Base-by-base conservation (phyloP, 2,888 invertebrate genomes). In the Pecten maximus region DNA sequence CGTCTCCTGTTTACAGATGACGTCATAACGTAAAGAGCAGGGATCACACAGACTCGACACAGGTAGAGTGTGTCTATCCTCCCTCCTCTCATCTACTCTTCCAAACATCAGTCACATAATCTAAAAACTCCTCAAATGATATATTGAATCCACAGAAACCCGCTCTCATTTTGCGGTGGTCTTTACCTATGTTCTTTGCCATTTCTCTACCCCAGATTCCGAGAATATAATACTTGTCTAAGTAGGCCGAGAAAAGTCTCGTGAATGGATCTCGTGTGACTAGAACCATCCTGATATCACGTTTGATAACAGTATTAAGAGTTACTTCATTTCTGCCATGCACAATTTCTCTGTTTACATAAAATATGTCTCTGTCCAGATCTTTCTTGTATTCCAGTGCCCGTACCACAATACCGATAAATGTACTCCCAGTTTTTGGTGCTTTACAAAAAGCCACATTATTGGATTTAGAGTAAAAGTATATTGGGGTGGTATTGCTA, bases 11-110 rank as follows among this genome's bases (percentile, higher is more conserved):
- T 74, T 74, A 74, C 74, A 74, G 4, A 74, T 74, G 74, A 74
- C 74, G 74, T 74, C 74, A 74, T 74, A 74, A 2, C 74, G 74
- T 35, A 74, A 28, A 10, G 28, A 74, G 74, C 74, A 74, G 10
- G 74, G 74, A 35, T 74, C 10, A 74, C 74, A 74, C 35, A 74
- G 74, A 28, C 74, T 74, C 74, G 74, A 74, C 35, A 74, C 74
- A 0, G 74, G 74, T 10, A 74, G 0, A 10, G 35, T 35, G 74
- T 74, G 74, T 35, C 28, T 28, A 35, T 74, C 74, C 8, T 8
- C 28, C 8, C 28, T 8, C 35, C 28, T 74, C 12, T 54, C 23
- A 2, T 8, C 54, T 2, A 54, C 23, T 2, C n/a, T n/a, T n/a
- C n/a, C n/a, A n/a, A 23, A 54, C 35, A 74, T 28, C 35, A 2